A percentile compares a stretch with the other conserved stretches of the same genome.
phyloP scores from a whole-genome alignment of 2,888 invertebrate genomes.

The Ceratothoa steindachneri region DNA sequence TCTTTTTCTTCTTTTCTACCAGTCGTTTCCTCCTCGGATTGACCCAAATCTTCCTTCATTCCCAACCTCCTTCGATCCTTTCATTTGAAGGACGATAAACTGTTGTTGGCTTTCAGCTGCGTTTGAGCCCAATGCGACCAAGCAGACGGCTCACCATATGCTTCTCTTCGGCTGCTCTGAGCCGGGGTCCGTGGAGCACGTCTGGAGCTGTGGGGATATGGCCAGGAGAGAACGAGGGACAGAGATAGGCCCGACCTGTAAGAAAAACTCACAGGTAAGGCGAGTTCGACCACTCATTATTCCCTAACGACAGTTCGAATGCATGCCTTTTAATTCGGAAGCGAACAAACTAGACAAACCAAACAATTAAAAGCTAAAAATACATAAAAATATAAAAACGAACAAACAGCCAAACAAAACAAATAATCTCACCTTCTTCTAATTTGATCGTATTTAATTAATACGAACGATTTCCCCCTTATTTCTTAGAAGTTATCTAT shows the following conservation, averaged over 20 bases:
- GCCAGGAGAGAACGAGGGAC: conserved; percentile 56
- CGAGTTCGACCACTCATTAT: no score
- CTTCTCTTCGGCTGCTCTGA: conserved; percentile 80
- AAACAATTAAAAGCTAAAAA: no score
- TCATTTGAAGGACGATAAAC: no score
- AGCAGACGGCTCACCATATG: conserved; percentile 90
- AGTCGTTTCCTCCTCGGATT: neutral
- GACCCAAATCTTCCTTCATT: conserved; percentile 7
- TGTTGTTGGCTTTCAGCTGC: conserved; percentile 76
- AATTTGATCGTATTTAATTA: no score
- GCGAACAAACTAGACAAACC: no score
- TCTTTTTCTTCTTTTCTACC: conserved; percentile 4
- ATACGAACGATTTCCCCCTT: no score
- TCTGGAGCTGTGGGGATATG: conserved; percentile 92
- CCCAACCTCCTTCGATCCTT: neutral
- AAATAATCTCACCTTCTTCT: no score
- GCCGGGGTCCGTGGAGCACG: conserved; percentile 58
- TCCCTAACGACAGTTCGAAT: neutral
- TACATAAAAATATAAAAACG: no score
- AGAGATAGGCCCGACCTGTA: conserved; percentile 69
- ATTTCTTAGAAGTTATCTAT: no score
- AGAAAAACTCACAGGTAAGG: conserved; percentile 55
- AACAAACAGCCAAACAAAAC: no score
- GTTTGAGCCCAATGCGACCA: conserved; percentile 85
- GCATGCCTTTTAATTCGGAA: no score